Conservation (phyloP, 1,140 invertebrate species). For the Saccostrea cuccullata region DNA sequence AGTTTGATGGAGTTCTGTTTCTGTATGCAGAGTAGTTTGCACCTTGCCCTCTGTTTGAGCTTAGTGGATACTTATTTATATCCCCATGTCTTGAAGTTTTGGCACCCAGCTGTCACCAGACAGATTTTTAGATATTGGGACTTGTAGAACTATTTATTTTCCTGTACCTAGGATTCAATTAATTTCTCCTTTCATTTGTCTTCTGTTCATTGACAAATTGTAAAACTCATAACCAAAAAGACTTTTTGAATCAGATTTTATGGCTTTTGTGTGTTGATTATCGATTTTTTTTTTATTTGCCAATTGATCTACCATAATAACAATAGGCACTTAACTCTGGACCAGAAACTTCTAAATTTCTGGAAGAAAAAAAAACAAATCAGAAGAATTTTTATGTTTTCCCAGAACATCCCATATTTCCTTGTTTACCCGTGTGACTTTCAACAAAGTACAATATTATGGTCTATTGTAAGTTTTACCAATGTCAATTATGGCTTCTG, state of each 20-base stretch:
- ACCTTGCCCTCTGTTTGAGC: too few relatives aligned
- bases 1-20: too few relatives aligned
- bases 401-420: too few relatives aligned
- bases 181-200: too few relatives aligned
- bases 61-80: too few relatives aligned
- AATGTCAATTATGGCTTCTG: too few relatives aligned
- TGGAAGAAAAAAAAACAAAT: background rate
- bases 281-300: background rate
- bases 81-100: background rate
- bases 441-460: too few relatives aligned
- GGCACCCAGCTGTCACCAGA: background rate
- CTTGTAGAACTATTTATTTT: conserved; percentile 80
- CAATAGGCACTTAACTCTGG: background rate
- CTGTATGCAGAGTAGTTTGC: too few relatives aligned
- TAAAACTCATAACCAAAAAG: background rate
- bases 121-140: background rate
- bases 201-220: background rate
- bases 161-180: conserved; percentile 56
- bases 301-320: background rate
- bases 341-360: background rate
- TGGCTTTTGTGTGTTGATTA: background rate
- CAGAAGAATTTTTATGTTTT: background rate
- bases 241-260: background rate
- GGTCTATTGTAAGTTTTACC: too few relatives aligned
- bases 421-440: too few relatives aligned